Evolutionary conservation across 2,113 vertebrate genomes (phyloP).

Genomic region (Speoplatyrhinus poulsoni): DNA sequence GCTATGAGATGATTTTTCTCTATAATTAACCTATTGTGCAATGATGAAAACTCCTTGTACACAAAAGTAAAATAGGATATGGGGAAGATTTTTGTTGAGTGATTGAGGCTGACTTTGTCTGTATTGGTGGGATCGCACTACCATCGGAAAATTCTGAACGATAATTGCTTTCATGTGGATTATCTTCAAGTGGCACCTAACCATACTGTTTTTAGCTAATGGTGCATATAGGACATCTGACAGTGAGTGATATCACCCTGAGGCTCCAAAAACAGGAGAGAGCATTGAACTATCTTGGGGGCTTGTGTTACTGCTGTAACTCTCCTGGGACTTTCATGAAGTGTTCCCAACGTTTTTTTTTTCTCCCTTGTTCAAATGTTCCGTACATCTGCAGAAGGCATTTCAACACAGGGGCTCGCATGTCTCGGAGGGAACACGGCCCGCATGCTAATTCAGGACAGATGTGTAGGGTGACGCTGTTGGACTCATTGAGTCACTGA

Average conservation of each 20-base stretch:
- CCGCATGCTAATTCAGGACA: slow-evolving; percentile 68
- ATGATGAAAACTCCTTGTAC: background rate
- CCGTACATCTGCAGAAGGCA: slow-evolving; percentile 64
- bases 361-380: background rate
- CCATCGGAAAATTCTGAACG: slow-evolving; percentile 4
- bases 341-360: slow-evolving; percentile 27
- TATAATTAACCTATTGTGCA: background rate
- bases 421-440: slow-evolving; percentile 51
- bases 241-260: slow-evolving; percentile 59
- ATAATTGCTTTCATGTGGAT: slow-evolving; percentile 15
- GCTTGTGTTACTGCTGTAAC: slow-evolving; percentile 14
- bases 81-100: background rate
- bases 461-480: slow-evolving; percentile 60
- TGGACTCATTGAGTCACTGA: slow-evolving; percentile 42
- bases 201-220: slow-evolving; percentile 34
- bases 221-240: slow-evolving; percentile 46
- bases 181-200: slow-evolving; percentile 17
- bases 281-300: slow-evolving; percentile 33
- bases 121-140: background rate
- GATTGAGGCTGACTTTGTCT: slow-evolving; percentile 14
- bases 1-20: background rate
- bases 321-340: slow-evolving; percentile 41
- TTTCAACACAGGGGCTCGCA: slow-evolving; percentile 49
- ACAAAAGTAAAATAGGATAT: background rate
- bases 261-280: slow-evolving; percentile 35